Conservation (phyloP, 2,113 vertebrate genomes). For the Hemibagrus wyckioides region DNA sequence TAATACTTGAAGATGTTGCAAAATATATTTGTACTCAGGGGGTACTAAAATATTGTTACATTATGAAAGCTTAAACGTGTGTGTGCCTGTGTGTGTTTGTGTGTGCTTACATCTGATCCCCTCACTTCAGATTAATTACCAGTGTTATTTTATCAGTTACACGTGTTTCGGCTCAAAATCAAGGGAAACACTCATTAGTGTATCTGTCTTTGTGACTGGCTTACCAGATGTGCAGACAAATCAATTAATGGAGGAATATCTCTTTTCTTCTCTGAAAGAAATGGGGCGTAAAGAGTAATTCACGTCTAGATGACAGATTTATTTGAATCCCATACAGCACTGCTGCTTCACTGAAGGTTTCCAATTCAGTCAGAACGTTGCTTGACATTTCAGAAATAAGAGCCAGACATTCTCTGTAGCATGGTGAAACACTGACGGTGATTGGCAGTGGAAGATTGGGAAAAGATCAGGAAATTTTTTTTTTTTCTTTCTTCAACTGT, state of each 20-base stretch:
- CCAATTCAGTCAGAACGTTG: conserved; percentile 7
- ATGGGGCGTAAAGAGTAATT: not conserved
- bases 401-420: not conserved
- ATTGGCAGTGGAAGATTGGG: not conserved
- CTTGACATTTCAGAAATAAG: conserved; percentile 19
- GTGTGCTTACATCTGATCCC: not conserved
- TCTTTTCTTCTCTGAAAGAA: conserved; percentile 6
- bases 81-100: not conserved
- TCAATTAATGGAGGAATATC: conserved; percentile 28
- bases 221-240: conserved; percentile 26
- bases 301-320: conserved; percentile 10
- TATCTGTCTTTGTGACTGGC: conserved; percentile 26
- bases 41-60: not conserved
- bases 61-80: not conserved
- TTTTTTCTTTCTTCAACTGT: not conserved
- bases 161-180: not conserved
- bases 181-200: conserved; percentile 22
- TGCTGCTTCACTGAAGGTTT: conserved; percentile 5
- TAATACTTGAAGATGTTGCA: not conserved
- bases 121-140: conserved; percentile 8
- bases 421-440: not conserved
- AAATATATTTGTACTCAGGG: too few relatives aligned
- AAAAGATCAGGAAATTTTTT: not conserved
- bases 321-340: conserved; percentile 14
- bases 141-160: conserved; percentile 33